These are phyloP conservation scores for Platycnemis pennipes DNA, from an alignment of 2,888 invertebrate genomes.

Conservation along the genomic window DNA sequence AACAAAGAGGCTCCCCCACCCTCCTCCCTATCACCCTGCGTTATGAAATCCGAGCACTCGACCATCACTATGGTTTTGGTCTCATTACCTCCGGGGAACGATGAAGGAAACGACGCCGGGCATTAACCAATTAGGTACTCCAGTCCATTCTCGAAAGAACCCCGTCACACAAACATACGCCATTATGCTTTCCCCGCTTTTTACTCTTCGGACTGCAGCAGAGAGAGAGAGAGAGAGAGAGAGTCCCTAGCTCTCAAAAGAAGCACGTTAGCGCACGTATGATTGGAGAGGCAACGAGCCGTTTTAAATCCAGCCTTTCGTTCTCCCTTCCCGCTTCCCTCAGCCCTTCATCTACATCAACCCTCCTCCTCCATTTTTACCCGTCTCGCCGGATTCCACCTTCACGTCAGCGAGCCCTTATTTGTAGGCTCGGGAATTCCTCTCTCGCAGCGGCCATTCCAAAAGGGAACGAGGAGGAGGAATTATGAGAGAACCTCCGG, in stretches of 20 bases:
- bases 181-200: constrained; percentile 16
- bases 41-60: background rate
- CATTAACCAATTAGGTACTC: constrained; percentile 57
- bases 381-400: too few species aligned
- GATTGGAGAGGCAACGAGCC: constrained; percentile 33
- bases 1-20: background rate
- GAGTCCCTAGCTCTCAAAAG: too few species aligned
- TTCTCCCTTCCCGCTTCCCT: background rate
- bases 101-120: constrained; percentile 24
- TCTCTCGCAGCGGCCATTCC: background rate
- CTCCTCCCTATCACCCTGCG: background rate
- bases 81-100: background rate
- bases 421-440: background rate
- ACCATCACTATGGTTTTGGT: background rate
- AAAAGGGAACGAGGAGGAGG: background rate
- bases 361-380: too few species aligned
- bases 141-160: background rate
- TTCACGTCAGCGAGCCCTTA: background rate
- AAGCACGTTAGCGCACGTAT: constrained; percentile 25
- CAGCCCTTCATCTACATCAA: background rate
- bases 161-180: background rate
- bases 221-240: too few species aligned
- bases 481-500: background rate
- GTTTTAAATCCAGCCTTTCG: background rate
- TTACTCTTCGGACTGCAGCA: background rate